phyloP scores from a whole-genome alignment of 2,113 vertebrate genomes.

The Todiramphus saurophagus region DNA sequence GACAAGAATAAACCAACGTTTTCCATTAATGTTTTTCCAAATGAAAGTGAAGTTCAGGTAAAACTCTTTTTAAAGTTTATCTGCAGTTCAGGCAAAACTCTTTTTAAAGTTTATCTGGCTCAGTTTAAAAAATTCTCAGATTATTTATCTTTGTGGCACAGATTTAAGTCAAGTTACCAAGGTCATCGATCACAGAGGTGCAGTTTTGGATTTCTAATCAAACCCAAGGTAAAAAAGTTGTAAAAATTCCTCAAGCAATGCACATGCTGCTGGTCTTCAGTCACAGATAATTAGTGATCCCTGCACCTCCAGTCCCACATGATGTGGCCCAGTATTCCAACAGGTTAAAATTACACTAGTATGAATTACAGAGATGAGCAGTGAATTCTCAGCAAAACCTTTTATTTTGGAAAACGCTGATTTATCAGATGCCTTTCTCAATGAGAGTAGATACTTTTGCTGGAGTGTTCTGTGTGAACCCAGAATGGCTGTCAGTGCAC shows the following conservation, averaged over 20 bases:
- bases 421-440: not conserved
- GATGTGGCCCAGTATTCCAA: not conserved
- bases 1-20: not conserved
- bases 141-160: not conserved
- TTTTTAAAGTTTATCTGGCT: not conserved
- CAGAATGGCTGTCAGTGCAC: accelerated
- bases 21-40: slow-evolving; percentile 5
- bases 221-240: not conserved
- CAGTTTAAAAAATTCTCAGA: accelerated
- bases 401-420: not conserved
- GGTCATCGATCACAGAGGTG: not conserved
- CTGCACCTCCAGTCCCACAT: accelerated
- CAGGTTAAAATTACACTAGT: not conserved
- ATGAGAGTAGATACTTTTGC: accelerated
- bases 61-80: not conserved
- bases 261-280: not conserved
- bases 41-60: not conserved
- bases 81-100: not conserved
- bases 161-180: not conserved
- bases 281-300: not conserved
- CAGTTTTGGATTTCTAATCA: not conserved
- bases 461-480: not conserved
- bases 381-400: not conserved
- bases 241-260: not conserved
- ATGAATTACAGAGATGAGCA: not conserved